phyloP scores from a whole-genome alignment of 1,140 invertebrate genomes.

The Bicyclus anynana region DNA sequence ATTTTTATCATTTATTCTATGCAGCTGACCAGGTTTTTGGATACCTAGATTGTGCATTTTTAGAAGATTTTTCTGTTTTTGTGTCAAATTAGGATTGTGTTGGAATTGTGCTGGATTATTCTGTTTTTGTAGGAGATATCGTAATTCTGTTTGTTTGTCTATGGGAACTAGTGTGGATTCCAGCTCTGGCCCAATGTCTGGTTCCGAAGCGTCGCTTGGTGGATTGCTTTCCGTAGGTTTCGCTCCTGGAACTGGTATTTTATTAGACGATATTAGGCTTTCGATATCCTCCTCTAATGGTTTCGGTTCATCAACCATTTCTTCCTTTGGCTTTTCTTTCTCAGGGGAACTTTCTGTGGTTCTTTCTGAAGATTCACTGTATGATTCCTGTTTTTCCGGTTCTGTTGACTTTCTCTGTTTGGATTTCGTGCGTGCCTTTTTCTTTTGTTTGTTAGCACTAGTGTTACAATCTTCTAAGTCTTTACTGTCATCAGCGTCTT shows the following conservation, averaged over 20 bases:
- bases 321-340: slow-evolving; percentile 54
- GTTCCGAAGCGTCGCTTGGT: slow-evolving; percentile 53
- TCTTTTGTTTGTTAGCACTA: slow-evolving; percentile 67
- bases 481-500: slow-evolving; percentile 50
- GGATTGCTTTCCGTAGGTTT: slow-evolving; percentile 38
- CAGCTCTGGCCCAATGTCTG: slow-evolving; percentile 46
- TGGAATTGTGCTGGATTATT: slow-evolving; percentile 70
- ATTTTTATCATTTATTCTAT: slow-evolving; percentile 69
- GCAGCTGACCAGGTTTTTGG: slow-evolving; percentile 56
- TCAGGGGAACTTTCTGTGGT: slow-evolving; percentile 54
- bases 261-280: slow-evolving; percentile 73
- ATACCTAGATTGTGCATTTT: slow-evolving; percentile 64
- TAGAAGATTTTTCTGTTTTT: slow-evolving; percentile 62
- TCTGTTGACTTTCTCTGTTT: slow-evolving; percentile 73
- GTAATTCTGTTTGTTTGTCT: slow-evolving; percentile 71
- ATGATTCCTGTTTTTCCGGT: slow-evolving; percentile 44
- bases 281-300: slow-evolving; percentile 69
- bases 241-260: slow-evolving; percentile 63
- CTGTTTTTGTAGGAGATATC: slow-evolving; percentile 70
- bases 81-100: slow-evolving; percentile 56
- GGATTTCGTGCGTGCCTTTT: slow-evolving; percentile 73
- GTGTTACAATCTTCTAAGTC: slow-evolving; percentile 63
- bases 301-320: slow-evolving; percentile 26
- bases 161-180: slow-evolving; percentile 47
- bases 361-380: slow-evolving; percentile 59